These are phyloP conservation scores for Nyctereutes procyonoides DNA, from an alignment of 2,113 vertebrate genomes.

Conservation along the genomic window DNA sequence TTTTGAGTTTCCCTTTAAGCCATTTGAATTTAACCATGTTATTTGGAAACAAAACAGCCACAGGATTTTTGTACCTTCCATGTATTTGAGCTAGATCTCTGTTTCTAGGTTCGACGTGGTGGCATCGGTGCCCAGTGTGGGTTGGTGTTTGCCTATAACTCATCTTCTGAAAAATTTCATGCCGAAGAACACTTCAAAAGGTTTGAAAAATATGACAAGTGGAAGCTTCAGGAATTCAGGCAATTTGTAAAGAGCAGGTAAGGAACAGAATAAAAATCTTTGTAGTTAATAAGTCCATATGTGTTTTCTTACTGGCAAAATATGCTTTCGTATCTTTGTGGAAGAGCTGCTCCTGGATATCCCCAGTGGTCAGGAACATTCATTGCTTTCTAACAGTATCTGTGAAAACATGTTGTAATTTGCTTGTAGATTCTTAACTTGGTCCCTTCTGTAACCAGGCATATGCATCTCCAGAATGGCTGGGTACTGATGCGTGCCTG, in stretches of 20 bases:
- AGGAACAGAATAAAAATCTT: neutral
- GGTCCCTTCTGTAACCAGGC: neutral
- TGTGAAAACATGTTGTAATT: neutral
- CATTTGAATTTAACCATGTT: constrained; percentile 17
- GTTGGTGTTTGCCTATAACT: constrained; percentile 95
- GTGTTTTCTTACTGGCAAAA: constrained; percentile 15
- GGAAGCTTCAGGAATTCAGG: constrained; percentile 94
- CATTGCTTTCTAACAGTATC: neutral
- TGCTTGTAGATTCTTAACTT: neutral
- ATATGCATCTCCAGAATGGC: neutral
- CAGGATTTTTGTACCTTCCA: neutral
- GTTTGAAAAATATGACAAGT: constrained; percentile 93
- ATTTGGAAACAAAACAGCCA: neutral
- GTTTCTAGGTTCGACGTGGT: constrained; percentile 93
- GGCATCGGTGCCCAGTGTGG: constrained; percentile 98
- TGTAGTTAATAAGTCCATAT: neutral
- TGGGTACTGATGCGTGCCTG: neutral
- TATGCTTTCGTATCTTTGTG: neutral
- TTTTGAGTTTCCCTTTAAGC: constrained; percentile 27
- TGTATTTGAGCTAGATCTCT: neutral
- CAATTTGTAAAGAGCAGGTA: constrained; percentile 95
- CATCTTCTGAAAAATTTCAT: constrained; percentile 89
- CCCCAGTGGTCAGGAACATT: neutral
- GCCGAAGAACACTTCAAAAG: constrained; percentile 96
- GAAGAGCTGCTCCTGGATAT: neutral